These are phyloP conservation scores for Thaumetopoea pityocampa DNA, from an alignment of 1,140 invertebrate genomes.

Conservation along the genomic window DNA sequence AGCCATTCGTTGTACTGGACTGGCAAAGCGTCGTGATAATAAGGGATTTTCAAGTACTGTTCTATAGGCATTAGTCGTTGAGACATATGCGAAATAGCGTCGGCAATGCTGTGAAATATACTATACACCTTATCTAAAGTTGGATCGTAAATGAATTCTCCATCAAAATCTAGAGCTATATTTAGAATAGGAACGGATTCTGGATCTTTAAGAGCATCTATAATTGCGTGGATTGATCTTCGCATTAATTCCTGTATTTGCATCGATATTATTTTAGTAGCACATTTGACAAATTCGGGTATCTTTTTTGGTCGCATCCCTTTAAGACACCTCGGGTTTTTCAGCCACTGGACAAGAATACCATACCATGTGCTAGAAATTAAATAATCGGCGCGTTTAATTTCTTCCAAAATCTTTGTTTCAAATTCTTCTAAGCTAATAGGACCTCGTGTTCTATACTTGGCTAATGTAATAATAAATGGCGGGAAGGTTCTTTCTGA, in stretches of 20 bases:
- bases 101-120: conserved; percentile 64
- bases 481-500: conserved; percentile 75
- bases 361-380: conserved; percentile 71
- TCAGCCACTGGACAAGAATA: conserved; percentile 59
- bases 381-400: conserved; percentile 62
- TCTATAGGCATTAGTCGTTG: conserved; percentile 73
- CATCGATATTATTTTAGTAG: conserved; percentile 69
- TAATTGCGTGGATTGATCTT: conserved; percentile 62
- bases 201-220: conserved; percentile 48
- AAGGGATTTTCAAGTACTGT: conserved; percentile 62
- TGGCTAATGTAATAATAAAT: conserved; percentile 74
- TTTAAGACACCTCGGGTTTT: conserved; percentile 60
- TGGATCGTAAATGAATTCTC: conserved; percentile 68
- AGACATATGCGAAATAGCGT: conserved; percentile 61
- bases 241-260: conserved; percentile 72
- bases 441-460: conserved; percentile 67
- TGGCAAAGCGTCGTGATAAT: conserved; percentile 53
- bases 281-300: conserved; percentile 55
- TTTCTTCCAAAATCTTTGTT: conserved; percentile 61
- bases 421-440: conserved; percentile 67
- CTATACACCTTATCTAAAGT: conserved; percentile 61
- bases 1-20: conserved; percentile 67
- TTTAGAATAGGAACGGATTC: conserved; percentile 57
- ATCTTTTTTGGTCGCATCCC: conserved; percentile 54
- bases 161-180: conserved; percentile 67